Conservation (phyloP, 1,140 invertebrate genomes). For the Scaptomyza graminum region DNA sequence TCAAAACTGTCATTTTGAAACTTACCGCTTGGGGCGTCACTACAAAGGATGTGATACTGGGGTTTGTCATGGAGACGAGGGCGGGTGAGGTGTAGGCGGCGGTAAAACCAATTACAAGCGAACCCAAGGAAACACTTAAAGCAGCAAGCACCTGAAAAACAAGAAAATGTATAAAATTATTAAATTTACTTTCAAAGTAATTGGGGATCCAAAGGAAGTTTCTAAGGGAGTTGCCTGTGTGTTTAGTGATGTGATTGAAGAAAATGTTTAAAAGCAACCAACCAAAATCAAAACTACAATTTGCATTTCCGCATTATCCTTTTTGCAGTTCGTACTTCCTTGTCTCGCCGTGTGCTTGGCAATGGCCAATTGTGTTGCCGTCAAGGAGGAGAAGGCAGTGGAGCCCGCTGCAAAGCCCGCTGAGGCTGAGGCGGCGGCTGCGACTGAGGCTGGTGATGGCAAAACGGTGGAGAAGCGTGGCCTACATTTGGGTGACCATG, state of each 20-base stretch:
- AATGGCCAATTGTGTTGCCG: constrained; percentile 73
- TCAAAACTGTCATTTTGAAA: constrained; percentile 31
- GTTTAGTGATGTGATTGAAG: constrained; percentile 6
- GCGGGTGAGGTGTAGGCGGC: constrained; percentile 93
- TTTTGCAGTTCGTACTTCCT: constrained; percentile 81
- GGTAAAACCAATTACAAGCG: constrained; percentile 93
- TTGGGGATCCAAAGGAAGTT: too few species aligned
- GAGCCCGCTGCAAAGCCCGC: constrained; percentile 32
- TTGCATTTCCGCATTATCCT: constrained; percentile 39
- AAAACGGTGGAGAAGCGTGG: constrained; percentile 84
- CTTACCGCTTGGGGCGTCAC: constrained; percentile 88
- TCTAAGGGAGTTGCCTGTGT: neutral
- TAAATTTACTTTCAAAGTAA: neutral
- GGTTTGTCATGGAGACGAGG: constrained; percentile 87
- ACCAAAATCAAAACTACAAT: too few species aligned
- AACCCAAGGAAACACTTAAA: constrained; percentile 92
- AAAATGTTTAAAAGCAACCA: constrained; percentile 11
- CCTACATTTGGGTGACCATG: constrained; percentile 76
- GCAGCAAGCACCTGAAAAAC: constrained; percentile 90
- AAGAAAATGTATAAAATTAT: constrained; percentile 48
- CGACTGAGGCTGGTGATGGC: constrained; percentile 51
- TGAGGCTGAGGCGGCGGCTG: constrained; percentile 5
- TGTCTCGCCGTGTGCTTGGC: constrained; percentile 84
- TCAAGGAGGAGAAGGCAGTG: constrained; percentile 54
- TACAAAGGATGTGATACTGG: constrained; percentile 85